Percentiles rank a stretch among this genome's conserved stretches.
Conservation (phyloP, 2,113 vertebrate genomes). For the Psittacula cyanocephala region DNA sequence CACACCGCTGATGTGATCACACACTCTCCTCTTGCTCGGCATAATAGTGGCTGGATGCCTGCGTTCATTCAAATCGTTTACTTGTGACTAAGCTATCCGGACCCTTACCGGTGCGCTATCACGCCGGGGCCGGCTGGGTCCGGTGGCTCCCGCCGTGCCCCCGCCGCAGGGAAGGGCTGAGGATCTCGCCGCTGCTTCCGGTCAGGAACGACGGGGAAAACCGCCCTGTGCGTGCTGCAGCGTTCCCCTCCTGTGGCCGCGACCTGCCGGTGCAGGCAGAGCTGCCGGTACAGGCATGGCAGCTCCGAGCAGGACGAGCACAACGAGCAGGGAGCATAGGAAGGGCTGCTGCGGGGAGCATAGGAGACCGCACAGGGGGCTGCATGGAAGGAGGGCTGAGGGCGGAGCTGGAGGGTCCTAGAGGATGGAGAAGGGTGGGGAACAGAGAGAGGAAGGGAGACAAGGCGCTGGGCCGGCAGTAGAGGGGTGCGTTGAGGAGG, state of each 20-base stretch:
- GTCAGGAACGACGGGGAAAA: accelerated
- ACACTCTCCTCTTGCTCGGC: neutral
- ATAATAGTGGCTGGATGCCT: neutral
- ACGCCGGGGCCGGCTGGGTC: no score
- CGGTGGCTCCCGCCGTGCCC: neutral
- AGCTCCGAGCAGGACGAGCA: neutral
- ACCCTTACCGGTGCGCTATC: neutral
- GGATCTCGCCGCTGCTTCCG: neutral
- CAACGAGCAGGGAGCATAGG: neutral
- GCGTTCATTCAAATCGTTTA: accelerated
- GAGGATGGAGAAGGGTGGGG: neutral
- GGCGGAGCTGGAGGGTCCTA: neutral
- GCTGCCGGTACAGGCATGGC: neutral
- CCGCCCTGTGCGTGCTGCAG: neutral
- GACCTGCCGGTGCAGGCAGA: neutral
- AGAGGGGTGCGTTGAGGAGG: accelerated
- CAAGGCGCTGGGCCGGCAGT: neutral
- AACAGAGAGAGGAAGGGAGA: neutral
- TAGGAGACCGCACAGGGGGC: no score
- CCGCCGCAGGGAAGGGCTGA: accelerated
- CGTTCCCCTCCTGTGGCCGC: constrained; percentile 36
- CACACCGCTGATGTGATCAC: neutral
- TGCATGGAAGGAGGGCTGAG: neutral
- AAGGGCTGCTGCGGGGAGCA: neutral
- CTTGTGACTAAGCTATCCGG: neutral